Evolutionary conservation across 2,113 vertebrate genomes (phyloP), one percentile per base, ranked within the genome.

Genomic region (Alouatta palliata): DNA sequence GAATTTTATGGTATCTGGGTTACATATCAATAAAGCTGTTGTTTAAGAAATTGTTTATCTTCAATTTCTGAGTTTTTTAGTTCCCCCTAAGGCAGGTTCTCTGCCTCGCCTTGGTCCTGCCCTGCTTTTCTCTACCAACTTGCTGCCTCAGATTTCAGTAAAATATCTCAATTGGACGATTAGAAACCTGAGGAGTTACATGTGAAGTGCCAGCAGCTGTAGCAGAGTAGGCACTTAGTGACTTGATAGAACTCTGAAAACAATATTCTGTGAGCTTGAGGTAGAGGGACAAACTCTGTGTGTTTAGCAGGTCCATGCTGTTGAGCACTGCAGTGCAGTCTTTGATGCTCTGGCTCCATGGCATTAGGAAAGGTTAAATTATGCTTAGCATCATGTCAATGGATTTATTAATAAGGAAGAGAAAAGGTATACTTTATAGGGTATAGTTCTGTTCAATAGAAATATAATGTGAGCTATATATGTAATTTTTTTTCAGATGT

Each of bases 371-470:
- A 56, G 21, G 64, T 43, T 86, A 58, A 23, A 6, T 54, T 68
- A n/a, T 93, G 20, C 73, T 27, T 6, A 43, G 30, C 43, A 54
- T 61, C 47, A 7, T 64, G 58, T 27, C 13, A 61, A 52, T 49
- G 70, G 68, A 77, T 87, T 81, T 90, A 37, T 91, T 73, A 85
- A 35, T 70, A 52, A 93, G n/a, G 21, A 76, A 47, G 68, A 95
- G 43, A 40, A 20, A 75, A 35, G 14, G 17, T 83, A 0, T 91
- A 12, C 35, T 71, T 83, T 49, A 37, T 45, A 37, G 40, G 30
- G 19, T 40, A 40, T 16, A 47, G 16, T 8, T 27, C 79, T 43
- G 8, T 45, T n/a, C 32, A 79, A 16, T 32, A 32, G 80, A 86
- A 75, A 68, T 75, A 13, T 6, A 35, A 47, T 23, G 12, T 35